Evolutionary conservation across 2,888 invertebrate genomes (phyloP).

Genomic region (Carabus problematicus): DNA sequence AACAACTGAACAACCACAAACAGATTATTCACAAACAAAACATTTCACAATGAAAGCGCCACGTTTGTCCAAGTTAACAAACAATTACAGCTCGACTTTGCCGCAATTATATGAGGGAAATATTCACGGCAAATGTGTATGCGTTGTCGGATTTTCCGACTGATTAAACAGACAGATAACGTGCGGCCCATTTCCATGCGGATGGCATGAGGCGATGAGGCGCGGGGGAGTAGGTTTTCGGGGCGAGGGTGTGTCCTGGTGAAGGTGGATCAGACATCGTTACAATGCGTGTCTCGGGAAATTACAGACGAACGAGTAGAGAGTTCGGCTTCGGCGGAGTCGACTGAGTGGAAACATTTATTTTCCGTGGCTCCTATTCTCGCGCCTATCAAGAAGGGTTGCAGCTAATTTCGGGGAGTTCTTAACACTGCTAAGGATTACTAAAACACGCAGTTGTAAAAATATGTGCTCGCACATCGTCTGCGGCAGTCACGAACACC

Average conservation of each 20-base stretch:
- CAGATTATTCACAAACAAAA: conserved; percentile 35
- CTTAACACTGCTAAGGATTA: conserved; percentile 36
- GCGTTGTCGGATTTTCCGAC: conserved; percentile 36
- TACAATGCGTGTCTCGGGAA: conserved; percentile 42
- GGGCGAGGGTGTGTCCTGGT: background rate
- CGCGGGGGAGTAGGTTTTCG: background rate
- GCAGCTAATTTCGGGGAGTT: conserved; percentile 32
- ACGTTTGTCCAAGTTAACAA: conserved; percentile 30
- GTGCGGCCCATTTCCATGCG: conserved; percentile 23
- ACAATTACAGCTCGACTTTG: conserved; percentile 33
- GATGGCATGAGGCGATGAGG: background rate
- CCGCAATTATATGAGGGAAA: conserved; percentile 29
- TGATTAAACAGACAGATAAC: conserved; percentile 42
- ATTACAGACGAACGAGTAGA: conserved; percentile 11
- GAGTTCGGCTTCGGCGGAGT: background rate
- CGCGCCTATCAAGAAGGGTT: conserved; percentile 39
- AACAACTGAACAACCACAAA: conserved; percentile 25
- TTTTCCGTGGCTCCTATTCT: conserved; percentile 35
- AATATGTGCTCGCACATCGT: background rate
- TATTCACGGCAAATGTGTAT: conserved; percentile 21
- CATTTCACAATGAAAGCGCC: conserved; percentile 29
- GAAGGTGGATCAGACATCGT: conserved; percentile 4
- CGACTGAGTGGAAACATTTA: conserved; percentile 34
- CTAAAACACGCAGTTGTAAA: conserved; percentile 35
- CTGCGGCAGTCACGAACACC: too few relatives aligned